Evolutionary conservation across 1,140 invertebrate genomes (phyloP).

Genomic region (Orussus abietinus): DNA sequence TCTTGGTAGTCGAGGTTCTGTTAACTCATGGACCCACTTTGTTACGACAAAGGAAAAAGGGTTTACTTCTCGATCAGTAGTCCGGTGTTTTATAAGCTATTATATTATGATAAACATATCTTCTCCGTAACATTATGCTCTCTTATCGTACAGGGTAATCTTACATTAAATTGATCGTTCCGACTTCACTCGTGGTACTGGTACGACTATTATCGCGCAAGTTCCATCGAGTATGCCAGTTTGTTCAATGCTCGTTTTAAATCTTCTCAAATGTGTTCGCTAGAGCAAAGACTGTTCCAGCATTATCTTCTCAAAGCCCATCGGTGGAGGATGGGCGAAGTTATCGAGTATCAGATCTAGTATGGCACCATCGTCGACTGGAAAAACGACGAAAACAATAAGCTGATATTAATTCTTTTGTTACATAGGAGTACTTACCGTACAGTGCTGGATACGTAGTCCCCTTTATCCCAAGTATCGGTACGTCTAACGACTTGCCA

Average conservation of each 20-base stretch:
- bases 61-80: no score
- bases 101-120: no score
- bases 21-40: no score
- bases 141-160: constrained; percentile 15
- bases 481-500: constrained; percentile 79
- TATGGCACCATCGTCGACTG: constrained; percentile 96
- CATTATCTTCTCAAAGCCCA: constrained; percentile 94
- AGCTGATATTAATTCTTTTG: no score
- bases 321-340: constrained; percentile 79
- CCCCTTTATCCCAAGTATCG: constrained; percentile 85
- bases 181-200: background rate
- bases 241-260: no score
- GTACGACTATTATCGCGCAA: no score
- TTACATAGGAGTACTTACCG: constrained; percentile 61
- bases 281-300: constrained; percentile 95
- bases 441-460: constrained; percentile 90
- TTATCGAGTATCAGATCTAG: constrained; percentile 90
- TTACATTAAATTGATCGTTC: background rate
- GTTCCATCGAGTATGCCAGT: no score
- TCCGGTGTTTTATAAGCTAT: no score
- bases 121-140: constrained; percentile 14
- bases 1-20: no score
- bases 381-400: no score
- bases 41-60: no score
- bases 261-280: no score